phyloP scores from a whole-genome alignment of 2,797 vertebrate genomes.

The Acanthornis magna region DNA sequence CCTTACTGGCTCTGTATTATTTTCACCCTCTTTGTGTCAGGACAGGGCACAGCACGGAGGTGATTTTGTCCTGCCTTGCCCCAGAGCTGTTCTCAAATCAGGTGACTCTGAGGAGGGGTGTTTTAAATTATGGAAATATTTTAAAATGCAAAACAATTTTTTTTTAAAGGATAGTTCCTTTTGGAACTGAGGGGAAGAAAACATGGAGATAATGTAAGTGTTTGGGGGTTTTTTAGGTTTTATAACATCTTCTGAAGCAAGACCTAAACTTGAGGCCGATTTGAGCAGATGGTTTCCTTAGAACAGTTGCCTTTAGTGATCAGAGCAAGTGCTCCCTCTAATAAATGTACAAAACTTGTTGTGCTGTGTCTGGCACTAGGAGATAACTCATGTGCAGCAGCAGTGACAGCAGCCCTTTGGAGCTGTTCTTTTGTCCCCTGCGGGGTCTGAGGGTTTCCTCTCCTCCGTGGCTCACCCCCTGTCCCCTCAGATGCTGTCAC shows the following conservation, averaged over 20 bases:
- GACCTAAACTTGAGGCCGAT: background rate
- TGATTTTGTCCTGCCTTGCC: background rate
- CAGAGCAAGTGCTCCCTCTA: background rate
- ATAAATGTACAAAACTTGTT: background rate
- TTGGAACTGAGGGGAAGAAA: background rate
- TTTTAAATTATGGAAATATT: background rate
- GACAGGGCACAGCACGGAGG: background rate
- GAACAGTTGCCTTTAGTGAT: background rate
- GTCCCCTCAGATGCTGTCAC: background rate
- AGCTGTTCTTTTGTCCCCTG: background rate
- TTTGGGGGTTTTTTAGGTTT: background rate
- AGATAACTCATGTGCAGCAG: background rate
- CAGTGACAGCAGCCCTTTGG: background rate
- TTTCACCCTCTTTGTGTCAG: background rate
- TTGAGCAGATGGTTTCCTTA: background rate
- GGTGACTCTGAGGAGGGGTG: background rate
- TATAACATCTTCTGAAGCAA: background rate
- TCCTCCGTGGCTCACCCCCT: background rate
- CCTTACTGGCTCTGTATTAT: background rate
- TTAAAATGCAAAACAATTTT: background rate
- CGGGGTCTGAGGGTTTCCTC: background rate
- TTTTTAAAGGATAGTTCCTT: background rate
- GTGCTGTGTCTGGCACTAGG: background rate
- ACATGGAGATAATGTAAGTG: rapidly evolving
- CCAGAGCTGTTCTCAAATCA: background rate